phyloP scores from a whole-genome alignment of 2,113 vertebrate species.

The human (Homo sapiens) region GRCh38 chr2:187945501-187946000 shows the following conservation, averaged over 20 bases:
- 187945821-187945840: background rate
- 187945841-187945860: background rate
- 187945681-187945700: background rate
- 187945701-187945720: background rate
- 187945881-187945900: background rate
- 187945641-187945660: background rate
- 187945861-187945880: background rate
- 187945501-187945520: background rate
- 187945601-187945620: background rate
- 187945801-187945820: background rate
- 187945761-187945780: background rate
- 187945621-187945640: background rate
- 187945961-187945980: background rate
- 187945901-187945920: background rate
- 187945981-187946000: background rate
- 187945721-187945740: too few relatives aligned
- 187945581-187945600: background rate
- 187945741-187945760: background rate
- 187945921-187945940: background rate
- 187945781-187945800: background rate
- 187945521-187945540: background rate
- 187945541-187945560: background rate
- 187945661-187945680: too few relatives aligned
- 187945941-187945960: background rate
- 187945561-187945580: background rate